Evolutionary conservation across 2,888 invertebrate genomes (phyloP), one percentile per base, ranked within the genome.

Genomic region (Metellina segmentata): DNA sequence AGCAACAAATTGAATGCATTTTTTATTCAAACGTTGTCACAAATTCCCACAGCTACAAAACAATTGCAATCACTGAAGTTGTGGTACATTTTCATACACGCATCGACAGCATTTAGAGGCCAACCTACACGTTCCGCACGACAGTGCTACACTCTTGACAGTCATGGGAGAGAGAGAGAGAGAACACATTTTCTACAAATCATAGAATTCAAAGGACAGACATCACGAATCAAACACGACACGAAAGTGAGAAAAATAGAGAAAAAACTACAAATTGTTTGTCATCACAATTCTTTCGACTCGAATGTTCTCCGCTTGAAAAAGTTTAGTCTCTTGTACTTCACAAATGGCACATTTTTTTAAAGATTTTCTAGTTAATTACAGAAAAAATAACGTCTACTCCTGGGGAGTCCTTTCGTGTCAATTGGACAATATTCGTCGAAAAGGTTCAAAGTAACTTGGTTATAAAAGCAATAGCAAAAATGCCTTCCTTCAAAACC

Each of bases 61-160:
- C 19, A 51, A 2, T 69, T 77, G 70, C 71, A 86, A 86, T 51
- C 48, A 19, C 86, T 79, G 71, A 13, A 79, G 51, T 79, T 69
- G 49, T 1, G 79, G 69, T 51, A 86, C 1, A 71, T 9, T 13
- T 70, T 19, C n/a, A 75, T 51, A 34, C 34, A 77, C 51, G 79
- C 79, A 71, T 75, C 52, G 6, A 86, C 78, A 86, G 86, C 69
- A 75, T 48, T 85, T 79, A 79, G 70, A 86, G 4, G 19, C 69
- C 13, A 61, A 20, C 75, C 51, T 13, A n/a, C 48, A 53, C 77
- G 20, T 19, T n/a, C n/a, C 69, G 34, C 69, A 86, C 70, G 61
- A 53, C 69, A 69, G 34, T 52, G 34, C 34, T 34, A 4, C 34
- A 34, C 34, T 34, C 34, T 34, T 34, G 4, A 34, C 34, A 34